Evolutionary conservation across 2,888 invertebrate species (phyloP), one percentile per base, ranked within the genome.

Genomic region (Asteroscopus sphinx): DNA sequence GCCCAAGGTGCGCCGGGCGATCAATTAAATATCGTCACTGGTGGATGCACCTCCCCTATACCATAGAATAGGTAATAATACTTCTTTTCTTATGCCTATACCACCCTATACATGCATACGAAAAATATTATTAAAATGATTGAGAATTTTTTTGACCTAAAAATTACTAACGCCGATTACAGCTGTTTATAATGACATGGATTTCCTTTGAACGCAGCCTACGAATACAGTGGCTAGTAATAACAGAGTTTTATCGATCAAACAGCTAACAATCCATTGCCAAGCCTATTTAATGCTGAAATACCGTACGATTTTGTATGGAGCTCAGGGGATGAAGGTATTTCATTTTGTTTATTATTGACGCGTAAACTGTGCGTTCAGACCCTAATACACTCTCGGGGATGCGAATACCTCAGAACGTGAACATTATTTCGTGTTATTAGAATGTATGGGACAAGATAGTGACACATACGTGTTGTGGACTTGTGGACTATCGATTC

Each of bases 401-500:
- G 71, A 75, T 76, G 69, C 70, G 73, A 79, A 76, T 80, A 76
- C 73, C 73, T 81, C 73, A 70, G 71, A 64, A 65, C 60, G 60
- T 67, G 73, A 76, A 77, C 67, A 76, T 73, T 79, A 77, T 73
- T 77, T 69, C 37, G 49, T 76, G 74, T 82, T 85, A 80, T 83
- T 82, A 80, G 77, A 81, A 82, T 61, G 52, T 65, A 77, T 76
- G 70, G 73, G 71, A 68, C 60, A 64, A 70, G 63, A 73, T 68
- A 72, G 71, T 69, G 68, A 71, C 72, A 78, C 75, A 76, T 80
- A 75, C 67, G 78, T 77, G 80, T 81, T 82, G 79, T 80, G 77
- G 72, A 65, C 78, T 81, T 82, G 79, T 80, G 77, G 72, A 65
- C 78, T 87, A 89, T 89, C 79, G 89, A 88, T 88, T 88, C 82